Conservation (phyloP, 1,140 invertebrate genomes). For the Heliothis virescens region DNA sequence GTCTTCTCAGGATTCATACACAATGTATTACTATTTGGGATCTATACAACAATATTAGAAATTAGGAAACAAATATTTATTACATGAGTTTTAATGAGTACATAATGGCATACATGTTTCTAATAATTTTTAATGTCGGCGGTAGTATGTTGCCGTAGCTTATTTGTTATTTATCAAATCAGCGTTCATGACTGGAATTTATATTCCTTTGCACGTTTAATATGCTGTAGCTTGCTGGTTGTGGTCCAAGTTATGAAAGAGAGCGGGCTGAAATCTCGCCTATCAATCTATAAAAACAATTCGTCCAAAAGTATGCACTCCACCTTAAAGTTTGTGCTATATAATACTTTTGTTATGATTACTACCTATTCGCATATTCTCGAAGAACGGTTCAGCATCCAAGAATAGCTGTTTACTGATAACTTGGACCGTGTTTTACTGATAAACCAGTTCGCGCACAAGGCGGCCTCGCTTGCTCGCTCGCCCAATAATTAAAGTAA, state of each 20-base stretch:
- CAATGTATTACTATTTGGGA: not conserved
- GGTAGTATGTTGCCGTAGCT: not conserved
- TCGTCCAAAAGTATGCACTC: not conserved
- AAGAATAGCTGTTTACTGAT: slow-evolving; percentile 55
- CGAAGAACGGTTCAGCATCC: not conserved
- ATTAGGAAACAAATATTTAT: not conserved
- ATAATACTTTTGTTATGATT: not conserved
- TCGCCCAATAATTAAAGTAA: slow-evolving; percentile 80
- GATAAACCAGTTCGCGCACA: slow-evolving; percentile 82
- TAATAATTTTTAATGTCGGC: not conserved
- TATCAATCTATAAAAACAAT: not conserved
- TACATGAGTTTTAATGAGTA: not conserved
- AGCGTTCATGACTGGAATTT: slow-evolving; percentile 52
- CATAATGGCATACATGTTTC: not conserved
- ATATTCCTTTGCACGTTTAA: slow-evolving; percentile 46
- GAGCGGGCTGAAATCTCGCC: slow-evolving; percentile 14
- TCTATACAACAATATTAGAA: not conserved
- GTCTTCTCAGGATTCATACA: not conserved
- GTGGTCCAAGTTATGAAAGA: slow-evolving; percentile 55
- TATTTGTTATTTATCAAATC: slow-evolving; percentile 48
- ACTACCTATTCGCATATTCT: slow-evolving; percentile 3
- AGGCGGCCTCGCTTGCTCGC: slow-evolving; percentile 75
- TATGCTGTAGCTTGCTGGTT: slow-evolving; percentile 37
- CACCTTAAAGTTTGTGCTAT: not conserved
- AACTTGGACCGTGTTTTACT: slow-evolving; percentile 66